These are phyloP conservation scores for Tachina fera DNA, from an alignment of 2,888 invertebrate species.

Conservation along the genomic window DNA sequence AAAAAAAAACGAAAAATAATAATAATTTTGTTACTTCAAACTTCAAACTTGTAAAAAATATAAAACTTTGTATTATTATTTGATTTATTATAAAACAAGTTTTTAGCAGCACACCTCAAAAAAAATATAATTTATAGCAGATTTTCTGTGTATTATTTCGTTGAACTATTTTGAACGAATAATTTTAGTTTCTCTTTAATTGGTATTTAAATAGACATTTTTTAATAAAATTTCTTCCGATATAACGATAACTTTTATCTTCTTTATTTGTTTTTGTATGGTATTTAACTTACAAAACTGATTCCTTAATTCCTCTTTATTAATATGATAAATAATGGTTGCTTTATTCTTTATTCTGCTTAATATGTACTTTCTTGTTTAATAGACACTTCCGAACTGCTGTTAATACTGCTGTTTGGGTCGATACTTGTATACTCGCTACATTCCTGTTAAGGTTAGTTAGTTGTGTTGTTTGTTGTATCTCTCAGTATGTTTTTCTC, in stretches of 20 bases:
- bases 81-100: neutral
- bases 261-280: neutral
- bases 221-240: constrained; percentile 2
- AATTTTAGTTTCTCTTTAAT: constrained; percentile 44
- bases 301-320: constrained; percentile 55
- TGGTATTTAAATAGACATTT: constrained; percentile 61
- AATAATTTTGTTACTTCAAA: constrained; percentile 39
- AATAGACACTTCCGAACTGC: constrained; percentile 76
- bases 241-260: constrained; percentile 27
- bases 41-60: constrained; percentile 11
- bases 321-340: constrained; percentile 14
- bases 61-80: neutral
- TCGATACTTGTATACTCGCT: constrained; percentile 72
- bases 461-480: constrained; percentile 76
- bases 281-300: constrained; percentile 75
- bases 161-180: constrained; percentile 45
- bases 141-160: constrained; percentile 45
- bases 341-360: constrained; percentile 69
- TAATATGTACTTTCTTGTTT: constrained; percentile 56
- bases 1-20: constrained; percentile 23
- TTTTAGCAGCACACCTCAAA: constrained; percentile 36
- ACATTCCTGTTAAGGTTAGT: constrained; percentile 17
- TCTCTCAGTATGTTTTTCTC: constrained; percentile 51
- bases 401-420: constrained; percentile 78
- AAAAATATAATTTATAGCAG: constrained; percentile 6